phyloP scores from a whole-genome alignment of 2,888 invertebrate species.

The Plusia festucae region DNA sequence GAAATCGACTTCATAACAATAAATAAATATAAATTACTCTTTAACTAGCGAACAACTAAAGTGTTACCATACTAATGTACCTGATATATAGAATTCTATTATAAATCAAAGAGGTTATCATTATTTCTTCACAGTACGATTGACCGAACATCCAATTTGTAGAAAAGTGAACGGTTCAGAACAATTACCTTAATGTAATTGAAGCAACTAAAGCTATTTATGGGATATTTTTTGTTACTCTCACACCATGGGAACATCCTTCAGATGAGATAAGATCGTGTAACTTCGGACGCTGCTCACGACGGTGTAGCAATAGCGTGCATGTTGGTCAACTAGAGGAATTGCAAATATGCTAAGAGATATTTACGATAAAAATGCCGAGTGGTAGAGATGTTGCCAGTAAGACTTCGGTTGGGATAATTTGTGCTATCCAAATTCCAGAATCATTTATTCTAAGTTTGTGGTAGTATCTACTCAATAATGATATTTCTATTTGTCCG shows the following conservation, averaged over 20 bases:
- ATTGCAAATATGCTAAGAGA: background rate
- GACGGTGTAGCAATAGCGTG: slow-evolving; percentile 39
- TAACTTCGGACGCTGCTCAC: slow-evolving; percentile 28
- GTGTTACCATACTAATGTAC: background rate
- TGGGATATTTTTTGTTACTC: slow-evolving; percentile 40
- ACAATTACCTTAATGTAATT: slow-evolving; percentile 37
- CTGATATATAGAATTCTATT: background rate
- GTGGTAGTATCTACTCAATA: too few relatives aligned
- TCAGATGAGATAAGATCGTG: slow-evolving; percentile 43
- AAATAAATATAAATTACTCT: too few relatives aligned
- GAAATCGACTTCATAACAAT: too few relatives aligned
- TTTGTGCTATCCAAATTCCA: too few relatives aligned
- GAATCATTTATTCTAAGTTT: too few relatives aligned
- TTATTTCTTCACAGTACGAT: slow-evolving; percentile 10
- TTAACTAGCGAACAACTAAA: background rate
- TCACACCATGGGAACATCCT: slow-evolving; percentile 56
- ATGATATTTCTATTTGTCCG: too few relatives aligned
- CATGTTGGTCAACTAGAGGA: slow-evolving; percentile 13
- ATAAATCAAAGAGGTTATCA: background rate
- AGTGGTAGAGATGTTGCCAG: too few relatives aligned
- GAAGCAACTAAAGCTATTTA: slow-evolving; percentile 27
- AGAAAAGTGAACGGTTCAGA: slow-evolving; percentile 22
- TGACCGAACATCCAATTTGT: slow-evolving; percentile 25
- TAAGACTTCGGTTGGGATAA: too few relatives aligned
- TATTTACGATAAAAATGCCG: too few relatives aligned